Evolutionary conservation across 1,140 invertebrate genomes (phyloP), one percentile per base, ranked within the genome.

Genomic region (Diabrotica undecimpunctata): DNA sequence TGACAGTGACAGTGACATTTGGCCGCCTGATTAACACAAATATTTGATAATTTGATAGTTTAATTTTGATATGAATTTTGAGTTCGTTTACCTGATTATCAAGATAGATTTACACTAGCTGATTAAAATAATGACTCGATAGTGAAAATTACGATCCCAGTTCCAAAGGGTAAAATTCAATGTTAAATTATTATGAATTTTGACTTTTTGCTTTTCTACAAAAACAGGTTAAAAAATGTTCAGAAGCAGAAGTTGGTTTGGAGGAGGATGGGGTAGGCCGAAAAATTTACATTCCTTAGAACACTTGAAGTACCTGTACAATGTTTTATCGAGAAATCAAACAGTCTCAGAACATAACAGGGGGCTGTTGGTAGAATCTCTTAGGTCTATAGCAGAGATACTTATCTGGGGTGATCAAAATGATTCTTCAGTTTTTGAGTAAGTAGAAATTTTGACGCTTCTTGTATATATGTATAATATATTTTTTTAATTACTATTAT

Each of bases 361-460:
- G 71, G 90, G 93, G 36, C 84, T 98, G 11, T 80, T 99, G n/a
- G 96, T 99, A 10, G 97, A 99, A 82, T 98, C 95, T 0, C 81
- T 99, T 57, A 84, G 96, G 70, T 97, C 94, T 50, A 99, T 99
- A 74, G 95, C 97, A 14, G 97, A 99, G 83, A 99, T 99, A 77
- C 83, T 99, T 8, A 99, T 99, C 78, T 99, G 98, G 97, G 97
- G 98, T 36, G 98, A 99, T 83, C 97, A 99, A 83, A 99, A 99
- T 88, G 98, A 99, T 80, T 95, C 95, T 67, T 92, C 95, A 66
- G 96, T 99, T 38, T 99, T 99, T 84, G 97, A 99, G 97, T 99
- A 86, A 89, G 92, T 63, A 56, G 8, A 6, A 46, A 46, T 46
- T 10, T 46, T 46, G n/a, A n/a, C n/a, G n/a, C n/a, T n/a, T n/a